A percentile compares a stretch with the other conserved stretches of the same genome.
Conservation (phyloP, 2,113 vertebrate genomes). For the Atrichornis clamosus region DNA sequence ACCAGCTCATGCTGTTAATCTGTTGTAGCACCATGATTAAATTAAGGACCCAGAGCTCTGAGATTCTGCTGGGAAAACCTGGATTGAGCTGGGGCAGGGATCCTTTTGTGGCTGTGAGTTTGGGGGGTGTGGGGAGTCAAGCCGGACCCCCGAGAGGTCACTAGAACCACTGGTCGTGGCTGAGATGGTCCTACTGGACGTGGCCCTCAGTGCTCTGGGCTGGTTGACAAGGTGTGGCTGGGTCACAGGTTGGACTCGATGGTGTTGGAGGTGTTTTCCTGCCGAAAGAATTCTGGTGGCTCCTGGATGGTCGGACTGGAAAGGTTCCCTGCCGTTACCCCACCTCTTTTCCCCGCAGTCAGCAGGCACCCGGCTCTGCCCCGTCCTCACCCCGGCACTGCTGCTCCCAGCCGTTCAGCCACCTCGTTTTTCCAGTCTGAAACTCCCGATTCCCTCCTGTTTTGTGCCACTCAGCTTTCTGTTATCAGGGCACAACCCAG, state of each 20-base stretch:
- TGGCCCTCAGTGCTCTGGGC: too few species aligned
- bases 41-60: background rate
- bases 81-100: rapidly evolving
- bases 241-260: rapidly evolving
- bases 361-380: rapidly evolving
- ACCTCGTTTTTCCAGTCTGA: background rate
- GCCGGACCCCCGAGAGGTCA: background rate
- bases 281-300: background rate
- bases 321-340: background rate
- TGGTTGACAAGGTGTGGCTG: rapidly evolving
- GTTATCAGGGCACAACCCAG: background rate
- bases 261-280: background rate
- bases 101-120: too few species aligned
- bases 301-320: background rate
- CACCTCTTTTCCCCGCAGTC: rapidly evolving
- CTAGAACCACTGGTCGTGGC: background rate
- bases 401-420: background rate
- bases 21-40: background rate
- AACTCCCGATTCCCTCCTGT: background rate
- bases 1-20: rapidly evolving
- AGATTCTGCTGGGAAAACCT: too few species aligned
- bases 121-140: background rate
- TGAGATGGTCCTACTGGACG: background rate
- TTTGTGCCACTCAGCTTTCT: background rate
- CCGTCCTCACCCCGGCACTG: rapidly evolving